phyloP scores from a whole-genome alignment of 2,113 vertebrate genomes.

The Lutjanus erythropterus region DNA sequence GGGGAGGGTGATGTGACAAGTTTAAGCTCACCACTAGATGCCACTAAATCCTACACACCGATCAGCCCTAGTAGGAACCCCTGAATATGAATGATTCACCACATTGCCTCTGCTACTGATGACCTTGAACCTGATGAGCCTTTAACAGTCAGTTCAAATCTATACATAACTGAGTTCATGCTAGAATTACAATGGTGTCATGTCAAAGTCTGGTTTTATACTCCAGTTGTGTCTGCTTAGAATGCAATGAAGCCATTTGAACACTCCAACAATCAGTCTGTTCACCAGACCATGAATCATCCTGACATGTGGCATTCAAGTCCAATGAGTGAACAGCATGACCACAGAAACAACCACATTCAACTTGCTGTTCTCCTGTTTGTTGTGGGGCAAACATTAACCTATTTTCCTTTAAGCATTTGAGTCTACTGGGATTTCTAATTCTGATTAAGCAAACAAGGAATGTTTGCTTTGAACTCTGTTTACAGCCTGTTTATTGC shows the following conservation, averaged over 20 bases:
- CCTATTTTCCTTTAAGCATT: constrained; percentile 10
- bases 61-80: neutral
- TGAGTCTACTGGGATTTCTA: constrained; percentile 13
- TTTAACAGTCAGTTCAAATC: constrained; percentile 10
- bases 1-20: too few species aligned
- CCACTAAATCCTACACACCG: too few species aligned
- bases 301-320: constrained; percentile 31
- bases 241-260: neutral
- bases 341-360: constrained; percentile 22
- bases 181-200: constrained; percentile 2
- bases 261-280: constrained; percentile 18
- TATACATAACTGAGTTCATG: neutral
- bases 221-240: constrained; percentile 7
- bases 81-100: neutral
- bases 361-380: constrained; percentile 6
- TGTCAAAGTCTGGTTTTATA: constrained; percentile 12
- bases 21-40: too few species aligned
- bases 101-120: neutral
- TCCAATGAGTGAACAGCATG: constrained; percentile 3
- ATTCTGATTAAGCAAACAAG: constrained; percentile 43
- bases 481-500: constrained; percentile 8
- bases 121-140: neutral
- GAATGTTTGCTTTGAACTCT: constrained; percentile 40
- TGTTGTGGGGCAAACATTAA: neutral
- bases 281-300: constrained; percentile 44